Evolutionary conservation across 1,140 invertebrate species (phyloP), one percentile per base, ranked within the genome.

Genomic region (Drosophila dunni): DNA sequence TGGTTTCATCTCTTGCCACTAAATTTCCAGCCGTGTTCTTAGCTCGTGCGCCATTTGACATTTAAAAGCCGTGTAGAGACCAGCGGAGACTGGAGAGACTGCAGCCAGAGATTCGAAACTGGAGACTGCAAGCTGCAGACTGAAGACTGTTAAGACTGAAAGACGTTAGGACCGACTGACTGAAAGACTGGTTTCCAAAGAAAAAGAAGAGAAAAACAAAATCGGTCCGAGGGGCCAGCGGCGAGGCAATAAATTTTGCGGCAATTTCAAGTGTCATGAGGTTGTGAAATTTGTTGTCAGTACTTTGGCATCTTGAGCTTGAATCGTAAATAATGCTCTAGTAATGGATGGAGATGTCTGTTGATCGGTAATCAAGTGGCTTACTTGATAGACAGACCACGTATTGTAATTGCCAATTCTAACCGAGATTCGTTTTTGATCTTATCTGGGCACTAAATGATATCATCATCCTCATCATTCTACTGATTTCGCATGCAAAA

Each of bases 301-400:
- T 66, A 68, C 8, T 63, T 50, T 78, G 70, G 53, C 81, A 86
- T 86, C 82, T 86, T 86, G 83, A 88, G 84, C 79, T 88, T 88
- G 83, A 88, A 77, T 86, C 82, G 82, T 86, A 86, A 86, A 84
- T 85, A 85, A 85, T 78, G 81, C 78, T 85, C 81, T 66, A 78
- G 78, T 81, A 76, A 65, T 62, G 74, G 72, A 81, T 72, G 50
- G 58, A 67, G 66, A 69, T 75, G 72, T 75, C 56, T 46, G 56
- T 38, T 45, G 61, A 71, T 70, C 57, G 65, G 11, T 68, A 75
- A 63, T 74, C 53, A 61, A 63, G 24, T 29, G 60, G 60, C 72
- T 29, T 69, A 84, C 60, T 83, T 86, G 82, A 83, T 81, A 83
- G 75, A 77, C 86, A 86, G 69, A 76, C 82, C 83, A 86, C 82